phyloP scores from a whole-genome alignment of 2,113 vertebrate genomes.

The Manacus vitellinus region DNA sequence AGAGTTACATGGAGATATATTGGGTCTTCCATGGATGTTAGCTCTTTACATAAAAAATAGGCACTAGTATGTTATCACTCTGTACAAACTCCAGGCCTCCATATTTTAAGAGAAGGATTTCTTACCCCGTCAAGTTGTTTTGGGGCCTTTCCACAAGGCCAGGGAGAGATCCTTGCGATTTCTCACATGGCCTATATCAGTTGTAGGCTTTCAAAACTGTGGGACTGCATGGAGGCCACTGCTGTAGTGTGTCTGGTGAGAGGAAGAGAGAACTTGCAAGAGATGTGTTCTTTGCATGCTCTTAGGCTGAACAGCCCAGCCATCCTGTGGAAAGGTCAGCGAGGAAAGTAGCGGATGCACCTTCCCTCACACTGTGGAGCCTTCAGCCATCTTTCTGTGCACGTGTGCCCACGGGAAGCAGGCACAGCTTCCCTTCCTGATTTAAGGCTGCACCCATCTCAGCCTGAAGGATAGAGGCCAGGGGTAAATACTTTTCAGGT shows the following conservation, averaged over 20 bases:
- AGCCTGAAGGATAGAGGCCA: not conserved
- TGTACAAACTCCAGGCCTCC: not conserved
- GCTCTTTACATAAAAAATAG: not conserved
- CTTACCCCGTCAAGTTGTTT: not conserved
- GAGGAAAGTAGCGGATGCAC: not conserved
- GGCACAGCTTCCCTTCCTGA: not conserved
- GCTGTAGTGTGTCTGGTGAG: not conserved
- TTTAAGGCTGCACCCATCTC: not conserved
- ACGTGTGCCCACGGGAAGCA: not conserved
- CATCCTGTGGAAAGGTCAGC: not conserved
- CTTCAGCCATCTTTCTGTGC: not conserved
- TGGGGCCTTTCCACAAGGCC: not conserved
- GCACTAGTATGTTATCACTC: not conserved
- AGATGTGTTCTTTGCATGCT: not conserved
- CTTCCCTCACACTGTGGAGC: not conserved
- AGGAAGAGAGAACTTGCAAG: not conserved
- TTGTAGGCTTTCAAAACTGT: not conserved
- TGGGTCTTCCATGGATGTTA: not conserved
- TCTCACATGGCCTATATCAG: not conserved
- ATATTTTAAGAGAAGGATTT: not conserved
- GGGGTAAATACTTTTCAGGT: not conserved
- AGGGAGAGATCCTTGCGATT: not conserved
- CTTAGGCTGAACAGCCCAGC: not conserved
- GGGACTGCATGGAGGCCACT: not conserved
- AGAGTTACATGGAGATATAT: not conserved